Conservation (phyloP, 2,797 vertebrate genomes). For the Calcarius lapponicus region DNA sequence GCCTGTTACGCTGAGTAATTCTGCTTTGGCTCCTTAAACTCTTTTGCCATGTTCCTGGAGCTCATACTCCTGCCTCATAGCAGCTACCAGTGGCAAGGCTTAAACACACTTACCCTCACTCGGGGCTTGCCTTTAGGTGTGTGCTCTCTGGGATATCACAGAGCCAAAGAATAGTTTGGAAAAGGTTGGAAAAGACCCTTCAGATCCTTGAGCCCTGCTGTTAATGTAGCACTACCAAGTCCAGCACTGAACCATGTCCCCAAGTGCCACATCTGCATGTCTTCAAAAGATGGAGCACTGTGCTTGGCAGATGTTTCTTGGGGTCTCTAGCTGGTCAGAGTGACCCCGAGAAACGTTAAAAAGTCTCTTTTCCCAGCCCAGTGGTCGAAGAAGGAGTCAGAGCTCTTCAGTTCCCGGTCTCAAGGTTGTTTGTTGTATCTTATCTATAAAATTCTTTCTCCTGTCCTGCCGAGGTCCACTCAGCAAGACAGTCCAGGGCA, state of each 20-base stretch:
- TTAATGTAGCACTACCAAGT: no score
- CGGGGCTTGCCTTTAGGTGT: not conserved
- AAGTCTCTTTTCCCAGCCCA: no score
- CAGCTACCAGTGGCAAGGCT: not conserved
- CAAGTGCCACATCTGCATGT: not conserved
- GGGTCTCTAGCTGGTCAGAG: no score
- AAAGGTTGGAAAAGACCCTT: not conserved
- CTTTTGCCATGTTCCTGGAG: not conserved
- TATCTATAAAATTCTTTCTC: no score
- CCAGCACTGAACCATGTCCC: no score
- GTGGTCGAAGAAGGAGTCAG: no score
- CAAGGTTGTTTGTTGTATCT: no score
- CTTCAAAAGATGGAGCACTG: not conserved
- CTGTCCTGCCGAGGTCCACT: no score
- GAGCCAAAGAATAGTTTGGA: not conserved
- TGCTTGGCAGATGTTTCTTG: not conserved
- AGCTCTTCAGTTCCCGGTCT: no score
- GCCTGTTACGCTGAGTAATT: not conserved
- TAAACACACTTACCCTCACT: not conserved
- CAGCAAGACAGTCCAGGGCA: no score
- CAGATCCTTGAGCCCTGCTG: not conserved
- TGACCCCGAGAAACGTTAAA: no score
- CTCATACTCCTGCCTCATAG: not conserved
- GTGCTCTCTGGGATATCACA: not conserved
- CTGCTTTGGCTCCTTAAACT: not conserved